phyloP scores from a whole-genome alignment of 2,797 vertebrate genomes.

The Liasis olivaceus region DNA sequence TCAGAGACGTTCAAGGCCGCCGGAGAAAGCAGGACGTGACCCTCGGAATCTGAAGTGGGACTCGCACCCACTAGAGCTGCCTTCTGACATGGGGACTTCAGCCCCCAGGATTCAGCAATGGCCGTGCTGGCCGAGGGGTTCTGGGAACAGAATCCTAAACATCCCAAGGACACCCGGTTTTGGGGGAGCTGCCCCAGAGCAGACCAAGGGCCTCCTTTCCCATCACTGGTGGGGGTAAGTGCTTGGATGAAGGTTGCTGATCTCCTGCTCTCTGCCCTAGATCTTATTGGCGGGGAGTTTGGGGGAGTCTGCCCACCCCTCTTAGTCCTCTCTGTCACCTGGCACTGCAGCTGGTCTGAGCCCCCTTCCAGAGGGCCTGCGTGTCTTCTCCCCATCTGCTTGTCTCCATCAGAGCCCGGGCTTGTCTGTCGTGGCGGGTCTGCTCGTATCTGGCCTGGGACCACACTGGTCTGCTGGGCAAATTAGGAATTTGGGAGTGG shows the following conservation, averaged over 20 bases:
- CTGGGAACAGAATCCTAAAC: neutral
- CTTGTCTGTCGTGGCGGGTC: neutral
- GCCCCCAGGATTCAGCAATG: neutral
- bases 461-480: neutral
- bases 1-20: neutral
- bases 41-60: neutral
- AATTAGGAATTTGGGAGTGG: neutral
- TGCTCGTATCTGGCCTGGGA: neutral
- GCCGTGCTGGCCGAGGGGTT: neutral
- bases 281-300: too few species aligned
- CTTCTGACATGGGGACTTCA: neutral
- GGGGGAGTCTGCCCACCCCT: neutral
- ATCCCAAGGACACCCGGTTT: neutral
- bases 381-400: slow-evolving; percentile 10
- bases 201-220: neutral
- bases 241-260: neutral
- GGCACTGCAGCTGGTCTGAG: neutral
- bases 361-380: neutral
- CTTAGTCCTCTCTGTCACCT: neutral
- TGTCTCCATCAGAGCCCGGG: neutral
- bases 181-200: neutral
- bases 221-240: too few species aligned
- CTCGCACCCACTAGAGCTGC: neutral
- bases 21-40: neutral
- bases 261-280: neutral